Evolutionary conservation across 2,113 vertebrate species (phyloP).

Genomic region (Ancistrus triradiatus): DNA sequence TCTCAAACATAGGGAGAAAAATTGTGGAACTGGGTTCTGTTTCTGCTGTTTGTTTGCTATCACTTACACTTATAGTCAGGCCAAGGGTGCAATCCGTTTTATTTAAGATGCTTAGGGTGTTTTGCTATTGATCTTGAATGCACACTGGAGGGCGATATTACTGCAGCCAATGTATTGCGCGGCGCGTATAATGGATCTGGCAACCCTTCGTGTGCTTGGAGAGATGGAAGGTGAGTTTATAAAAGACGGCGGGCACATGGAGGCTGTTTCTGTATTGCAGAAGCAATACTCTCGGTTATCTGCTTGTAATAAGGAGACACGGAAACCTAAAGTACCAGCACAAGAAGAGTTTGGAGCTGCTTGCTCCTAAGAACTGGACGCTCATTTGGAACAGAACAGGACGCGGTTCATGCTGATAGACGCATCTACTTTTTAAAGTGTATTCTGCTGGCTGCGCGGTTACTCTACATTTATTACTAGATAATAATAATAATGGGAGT

Average conservation of each 20-base stretch:
- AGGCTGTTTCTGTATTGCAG: conserved; percentile 2
- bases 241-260: conserved; percentile 2
- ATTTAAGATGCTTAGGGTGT: not conserved
- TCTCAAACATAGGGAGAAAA: too few relatives aligned
- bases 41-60: too few relatives aligned
- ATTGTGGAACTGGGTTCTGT: too few relatives aligned
- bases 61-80: too few relatives aligned
- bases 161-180: not conserved
- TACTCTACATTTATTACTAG: not conserved
- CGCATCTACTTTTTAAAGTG: conserved; percentile 2
- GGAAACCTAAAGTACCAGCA: not conserved
- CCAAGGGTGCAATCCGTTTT: too few relatives aligned
- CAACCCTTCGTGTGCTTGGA: conserved; percentile 15
- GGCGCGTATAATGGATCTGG: not conserved
- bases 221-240: conserved; percentile 16
- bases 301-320: not conserved
- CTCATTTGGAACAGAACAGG: not conserved
- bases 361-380: too few relatives aligned
- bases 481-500: conserved; percentile 49
- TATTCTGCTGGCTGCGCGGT: not conserved
- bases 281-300: not conserved
- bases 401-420: not conserved
- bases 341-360: not conserved
- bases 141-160: conserved; percentile 28
- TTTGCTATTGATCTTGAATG: not conserved